phyloP scores from a whole-genome alignment of 2,113 vertebrate genomes.

The Panurus biarmicus region DNA sequence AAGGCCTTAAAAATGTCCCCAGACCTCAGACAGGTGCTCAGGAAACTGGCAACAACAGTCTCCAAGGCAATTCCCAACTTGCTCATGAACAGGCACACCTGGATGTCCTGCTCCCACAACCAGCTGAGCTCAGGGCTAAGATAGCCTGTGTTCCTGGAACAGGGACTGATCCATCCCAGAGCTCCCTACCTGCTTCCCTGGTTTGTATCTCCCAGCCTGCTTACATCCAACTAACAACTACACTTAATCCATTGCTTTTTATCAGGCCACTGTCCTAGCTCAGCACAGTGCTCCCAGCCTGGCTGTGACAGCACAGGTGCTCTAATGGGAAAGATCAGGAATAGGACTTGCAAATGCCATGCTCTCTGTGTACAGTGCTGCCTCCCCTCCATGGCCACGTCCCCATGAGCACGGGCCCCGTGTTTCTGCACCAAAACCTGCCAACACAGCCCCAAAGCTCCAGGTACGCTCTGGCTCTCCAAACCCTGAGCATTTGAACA shows the following conservation, averaged over 20 bases:
- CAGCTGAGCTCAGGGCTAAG: neutral
- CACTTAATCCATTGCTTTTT: neutral
- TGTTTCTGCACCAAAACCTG: neutral
- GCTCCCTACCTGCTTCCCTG: neutral
- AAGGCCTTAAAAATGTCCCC: neutral
- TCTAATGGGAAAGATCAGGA: neutral
- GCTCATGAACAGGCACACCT: neutral
- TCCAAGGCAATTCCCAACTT: neutral
- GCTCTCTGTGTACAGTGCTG: neutral
- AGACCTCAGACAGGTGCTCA: neutral
- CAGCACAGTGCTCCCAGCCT: neutral
- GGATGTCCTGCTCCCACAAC: neutral
- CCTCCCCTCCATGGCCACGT: neutral
- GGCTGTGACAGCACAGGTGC: neutral
- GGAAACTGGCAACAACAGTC: neutral
- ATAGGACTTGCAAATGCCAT: rapidly evolving
- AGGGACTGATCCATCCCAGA: neutral
- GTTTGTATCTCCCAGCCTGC: neutral
- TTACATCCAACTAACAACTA: neutral
- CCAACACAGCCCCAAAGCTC: neutral
- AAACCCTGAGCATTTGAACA: neutral
- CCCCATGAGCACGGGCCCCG: rapidly evolving
- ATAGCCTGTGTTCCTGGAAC: neutral
- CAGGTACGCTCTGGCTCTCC: neutral
- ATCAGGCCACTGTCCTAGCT: neutral